Base-by-base conservation (phyloP, 2,113 vertebrate genomes). In the Connochaetes taurinus region DNA sequence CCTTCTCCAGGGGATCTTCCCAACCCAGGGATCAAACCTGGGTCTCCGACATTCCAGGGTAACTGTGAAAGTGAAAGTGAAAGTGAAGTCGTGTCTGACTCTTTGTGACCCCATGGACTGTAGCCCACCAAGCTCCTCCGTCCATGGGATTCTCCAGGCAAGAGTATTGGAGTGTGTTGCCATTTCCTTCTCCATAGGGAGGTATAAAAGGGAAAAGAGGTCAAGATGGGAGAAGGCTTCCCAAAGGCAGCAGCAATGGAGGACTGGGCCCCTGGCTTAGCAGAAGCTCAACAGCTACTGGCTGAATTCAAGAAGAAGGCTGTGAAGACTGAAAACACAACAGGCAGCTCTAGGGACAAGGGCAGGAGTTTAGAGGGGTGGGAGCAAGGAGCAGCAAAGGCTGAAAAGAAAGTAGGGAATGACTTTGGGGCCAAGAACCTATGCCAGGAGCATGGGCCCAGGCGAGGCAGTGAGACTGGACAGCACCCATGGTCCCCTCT, bases 381-480 rank as follows among this genome's bases (percentile, higher is more conserved):
- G 74, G 14, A 55, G 52, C 31, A 87, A 83, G 93, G 50, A 57
- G 50, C 74, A 13, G 16, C 3, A 62, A 92, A 74, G 60, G 21
- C 47, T 25, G 62, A 92, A 62, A 86, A 58, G 23, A 80, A 92
- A 50, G 40, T 36, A 5, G 25, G 64, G 50, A 43, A n/a, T 76
- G 31, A 57, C 89, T 53, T 76, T 1, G 43, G 74, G 55, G 76
- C 62, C 64, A 31, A 55, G 47, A 92, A 88, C 8, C 33, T 23
- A n/a, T 0, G 0, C 2, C 9, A 87, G 27, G 81, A 89, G 53
- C 40, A 21, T 1, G 1, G 23, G 4, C 2, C 10, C 17, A 17
- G 11, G 47, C 4, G 1, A 5, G 81, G 29, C 16, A 3, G 29
- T 27, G 50, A 84, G 40, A 14, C 52, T 25, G 45, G 16, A 21